Percentiles rank a stretch among this genome's conserved stretches.
phyloP scores from a whole-genome alignment of 2,888 invertebrate species.

The Drosophila peninsularis region DNA sequence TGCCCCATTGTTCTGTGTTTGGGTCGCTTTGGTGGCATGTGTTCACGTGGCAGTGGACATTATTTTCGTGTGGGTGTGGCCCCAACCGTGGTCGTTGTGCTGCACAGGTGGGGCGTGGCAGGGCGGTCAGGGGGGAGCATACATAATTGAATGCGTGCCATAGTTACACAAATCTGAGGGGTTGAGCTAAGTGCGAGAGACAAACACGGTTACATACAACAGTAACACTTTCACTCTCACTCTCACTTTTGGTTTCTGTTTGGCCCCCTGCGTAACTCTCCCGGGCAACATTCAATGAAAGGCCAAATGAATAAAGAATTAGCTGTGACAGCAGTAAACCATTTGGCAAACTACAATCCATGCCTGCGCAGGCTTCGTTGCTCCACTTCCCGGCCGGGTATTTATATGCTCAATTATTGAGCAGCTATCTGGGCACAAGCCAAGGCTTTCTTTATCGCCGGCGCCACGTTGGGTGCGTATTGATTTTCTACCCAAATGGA shows the following conservation, averaged over 20 bases:
- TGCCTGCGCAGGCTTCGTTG: background rate
- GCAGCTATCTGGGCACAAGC: slow-evolving; percentile 35
- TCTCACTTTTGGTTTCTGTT: slow-evolving; percentile 2
- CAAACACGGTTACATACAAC: slow-evolving; percentile 47
- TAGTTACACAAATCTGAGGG: slow-evolving; percentile 59
- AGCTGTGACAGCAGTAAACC: slow-evolving; percentile 53
- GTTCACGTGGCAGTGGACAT: slow-evolving; percentile 13
- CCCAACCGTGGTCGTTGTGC: slow-evolving; percentile 1
- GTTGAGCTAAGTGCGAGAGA: slow-evolving; percentile 30
- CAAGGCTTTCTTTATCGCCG: slow-evolving; percentile 32
- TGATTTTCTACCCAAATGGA: slow-evolving; percentile 51
- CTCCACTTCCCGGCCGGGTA: slow-evolving; percentile 1
- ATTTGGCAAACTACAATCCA: slow-evolving; percentile 10
- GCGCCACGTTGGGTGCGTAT: slow-evolving; percentile 27
- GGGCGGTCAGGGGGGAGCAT: slow-evolving; percentile 15
- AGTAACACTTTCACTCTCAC: slow-evolving; percentile 16
- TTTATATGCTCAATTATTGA: slow-evolving; percentile 61
- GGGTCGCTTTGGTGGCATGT: background rate
- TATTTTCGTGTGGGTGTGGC: slow-evolving; percentile 1
- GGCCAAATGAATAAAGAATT: slow-evolving; percentile 76
- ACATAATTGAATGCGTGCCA: slow-evolving; percentile 71
- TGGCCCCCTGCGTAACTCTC: background rate
- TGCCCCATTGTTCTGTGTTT: slow-evolving; percentile 10
- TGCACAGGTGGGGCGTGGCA: slow-evolving; percentile 14
- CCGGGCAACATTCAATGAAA: slow-evolving; percentile 45